Evolutionary conservation across 2,797 vertebrate genomes (phyloP).

Genomic region (Rachycentron canadum): DNA sequence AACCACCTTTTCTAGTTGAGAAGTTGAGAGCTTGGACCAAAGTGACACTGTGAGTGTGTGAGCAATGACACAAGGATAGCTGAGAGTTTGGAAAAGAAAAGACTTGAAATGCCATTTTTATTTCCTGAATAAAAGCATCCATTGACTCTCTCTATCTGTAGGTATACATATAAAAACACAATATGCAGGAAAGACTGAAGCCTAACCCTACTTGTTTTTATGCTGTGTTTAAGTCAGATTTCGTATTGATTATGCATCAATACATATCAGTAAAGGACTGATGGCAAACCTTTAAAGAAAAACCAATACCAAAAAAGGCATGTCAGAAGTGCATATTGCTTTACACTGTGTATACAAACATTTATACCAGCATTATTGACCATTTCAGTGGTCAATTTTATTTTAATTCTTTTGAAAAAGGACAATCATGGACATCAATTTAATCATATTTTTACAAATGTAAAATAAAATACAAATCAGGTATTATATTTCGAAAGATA

Average conservation of each 20-base stretch:
- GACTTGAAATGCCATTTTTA: conserved; percentile 23
- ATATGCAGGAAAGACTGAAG: background rate
- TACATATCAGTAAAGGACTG: background rate
- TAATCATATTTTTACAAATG: conserved; percentile 32
- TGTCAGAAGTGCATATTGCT: background rate
- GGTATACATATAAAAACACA: conserved; percentile 9
- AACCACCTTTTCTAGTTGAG: conserved; percentile 41
- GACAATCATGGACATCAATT: conserved; percentile 10
- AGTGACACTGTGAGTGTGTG: conserved; percentile 11
- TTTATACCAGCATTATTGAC: background rate
- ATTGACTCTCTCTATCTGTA: background rate
- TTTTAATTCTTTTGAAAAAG: conserved; percentile 46
- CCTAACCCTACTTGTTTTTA: background rate
- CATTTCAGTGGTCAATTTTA: conserved; percentile 8
- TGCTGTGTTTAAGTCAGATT: background rate
- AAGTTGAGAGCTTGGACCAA: conserved; percentile 16
- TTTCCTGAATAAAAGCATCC: conserved; percentile 27
- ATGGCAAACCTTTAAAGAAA: background rate
- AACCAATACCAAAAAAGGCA: background rate
- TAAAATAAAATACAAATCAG: conserved; percentile 43
- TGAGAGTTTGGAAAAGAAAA: conserved; percentile 13
- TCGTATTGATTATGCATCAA: background rate
- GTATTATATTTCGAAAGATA: conserved; percentile 13
- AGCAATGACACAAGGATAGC: background rate
- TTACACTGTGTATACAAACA: background rate